These are phyloP conservation scores for Pelobates cultripes DNA, from an alignment of 2,797 vertebrate genomes.

Conservation along the genomic window DNA sequence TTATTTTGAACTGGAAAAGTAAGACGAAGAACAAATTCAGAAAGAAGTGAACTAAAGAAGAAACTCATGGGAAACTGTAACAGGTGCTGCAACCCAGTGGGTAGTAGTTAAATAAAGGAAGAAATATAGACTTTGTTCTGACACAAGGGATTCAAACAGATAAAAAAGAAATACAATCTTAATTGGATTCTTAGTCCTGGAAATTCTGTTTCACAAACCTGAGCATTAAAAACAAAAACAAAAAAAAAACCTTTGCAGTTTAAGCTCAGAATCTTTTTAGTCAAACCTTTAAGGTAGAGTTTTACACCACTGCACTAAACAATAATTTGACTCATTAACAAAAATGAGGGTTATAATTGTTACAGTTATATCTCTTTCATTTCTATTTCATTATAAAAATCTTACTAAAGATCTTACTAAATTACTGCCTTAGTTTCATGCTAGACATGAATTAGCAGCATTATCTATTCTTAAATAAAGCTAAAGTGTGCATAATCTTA, in stretches of 20 bases:
- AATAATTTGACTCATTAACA: neutral
- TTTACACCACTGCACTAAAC: neutral
- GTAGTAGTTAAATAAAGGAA: conserved; percentile 69
- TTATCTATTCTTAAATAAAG: too few relatives aligned
- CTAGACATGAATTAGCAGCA: too few relatives aligned
- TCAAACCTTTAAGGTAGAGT: neutral
- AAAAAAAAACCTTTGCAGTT: neutral
- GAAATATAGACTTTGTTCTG: conserved; percentile 73
- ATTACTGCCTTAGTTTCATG: too few relatives aligned
- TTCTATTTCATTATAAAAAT: too few relatives aligned
- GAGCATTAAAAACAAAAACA: neutral
- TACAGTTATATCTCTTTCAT: neutral
- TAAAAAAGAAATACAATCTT: conserved; percentile 80
- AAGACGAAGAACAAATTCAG: conserved; percentile 79
- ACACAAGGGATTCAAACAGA: conserved; percentile 78
- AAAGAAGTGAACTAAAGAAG: conserved; percentile 73
- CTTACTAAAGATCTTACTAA: too few relatives aligned
- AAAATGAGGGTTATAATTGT: neutral
- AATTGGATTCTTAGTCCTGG: conserved; percentile 85
- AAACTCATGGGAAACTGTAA: conserved; percentile 86
- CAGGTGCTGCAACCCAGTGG: conserved; percentile 84
- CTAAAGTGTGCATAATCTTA: too few relatives aligned
- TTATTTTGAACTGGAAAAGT: conserved; percentile 71
- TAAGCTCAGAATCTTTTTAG: neutral
- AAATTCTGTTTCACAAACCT: conserved; percentile 57